Evolutionary conservation across 2,113 vertebrate genomes (phyloP).

Genomic region (Seriola dumerili): DNA sequence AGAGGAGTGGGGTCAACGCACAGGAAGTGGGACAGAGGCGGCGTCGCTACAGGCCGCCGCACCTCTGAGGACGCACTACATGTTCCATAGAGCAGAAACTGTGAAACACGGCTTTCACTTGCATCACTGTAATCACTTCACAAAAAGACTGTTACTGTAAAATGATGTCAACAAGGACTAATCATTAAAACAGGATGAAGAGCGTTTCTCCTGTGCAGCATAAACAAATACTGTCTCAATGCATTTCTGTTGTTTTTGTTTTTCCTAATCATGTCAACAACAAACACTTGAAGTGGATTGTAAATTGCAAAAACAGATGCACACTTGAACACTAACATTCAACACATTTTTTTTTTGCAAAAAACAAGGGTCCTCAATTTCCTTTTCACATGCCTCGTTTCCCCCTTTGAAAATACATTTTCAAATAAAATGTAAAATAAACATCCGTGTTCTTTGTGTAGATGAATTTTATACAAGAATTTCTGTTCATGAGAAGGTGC

Average conservation of each 20-base stretch:
- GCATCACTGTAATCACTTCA: neutral
- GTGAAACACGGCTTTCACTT: neutral
- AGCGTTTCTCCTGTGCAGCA: neutral
- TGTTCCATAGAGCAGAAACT: neutral
- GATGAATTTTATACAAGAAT: neutral
- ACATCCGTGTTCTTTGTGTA: neutral
- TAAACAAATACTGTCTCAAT: conserved; percentile 12
- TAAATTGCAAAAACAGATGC: conserved; percentile 26
- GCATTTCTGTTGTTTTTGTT: conserved; percentile 28
- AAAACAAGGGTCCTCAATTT: conserved; percentile 10
- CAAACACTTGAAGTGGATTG: conserved; percentile 47
- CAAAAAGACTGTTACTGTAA: neutral
- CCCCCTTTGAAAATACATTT: conserved; percentile 51
- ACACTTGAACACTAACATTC: conserved; percentile 6
- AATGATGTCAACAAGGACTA: neutral
- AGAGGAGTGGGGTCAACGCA: too few relatives aligned
- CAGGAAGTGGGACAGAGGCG: neutral
- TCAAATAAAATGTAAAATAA: conserved; percentile 68
- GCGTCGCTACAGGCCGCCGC: neutral
- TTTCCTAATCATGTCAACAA: conserved; percentile 1
- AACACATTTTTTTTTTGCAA: conserved; percentile 33
- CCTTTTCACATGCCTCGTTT: conserved; percentile 43
- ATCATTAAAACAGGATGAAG: neutral
- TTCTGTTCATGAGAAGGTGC: too few relatives aligned
- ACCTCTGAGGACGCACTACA: neutral